A percentile compares a stretch with the other conserved stretches of the same genome.
phyloP scores from a whole-genome alignment of 2,797 vertebrate genomes.

The Mormyrops attenuatus region DNA sequence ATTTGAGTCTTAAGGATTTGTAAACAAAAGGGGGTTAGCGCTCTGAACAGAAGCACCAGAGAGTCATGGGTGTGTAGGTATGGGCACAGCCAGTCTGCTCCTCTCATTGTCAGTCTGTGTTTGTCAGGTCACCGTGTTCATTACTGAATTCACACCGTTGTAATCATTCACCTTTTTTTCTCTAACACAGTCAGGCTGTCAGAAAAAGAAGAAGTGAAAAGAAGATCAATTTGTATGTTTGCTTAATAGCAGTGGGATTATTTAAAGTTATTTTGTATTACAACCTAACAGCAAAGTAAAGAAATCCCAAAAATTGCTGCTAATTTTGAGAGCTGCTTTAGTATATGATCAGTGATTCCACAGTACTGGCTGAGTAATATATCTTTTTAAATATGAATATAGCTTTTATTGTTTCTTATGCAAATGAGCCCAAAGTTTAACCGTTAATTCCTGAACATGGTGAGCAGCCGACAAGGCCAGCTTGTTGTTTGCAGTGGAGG shows the following conservation, averaged over 20 bases:
- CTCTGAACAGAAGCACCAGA: neutral
- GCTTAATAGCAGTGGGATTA: neutral
- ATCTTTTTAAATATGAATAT: neutral
- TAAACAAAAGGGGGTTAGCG: neutral
- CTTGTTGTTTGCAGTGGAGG: neutral
- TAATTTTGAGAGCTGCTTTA: neutral
- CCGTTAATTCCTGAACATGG: neutral
- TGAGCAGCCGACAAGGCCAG: neutral
- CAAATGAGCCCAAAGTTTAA: neutral
- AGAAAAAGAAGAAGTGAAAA: neutral
- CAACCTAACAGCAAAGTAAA: neutral
- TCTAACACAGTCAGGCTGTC: neutral
- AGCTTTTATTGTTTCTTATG: neutral
- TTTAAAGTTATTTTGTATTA: neutral
- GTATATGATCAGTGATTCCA: neutral
- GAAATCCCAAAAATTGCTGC: neutral
- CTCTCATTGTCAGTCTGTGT: neutral
- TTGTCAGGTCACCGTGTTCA: neutral
- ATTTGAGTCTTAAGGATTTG: neutral
- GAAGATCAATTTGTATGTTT: neutral
- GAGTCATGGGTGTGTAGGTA: neutral
- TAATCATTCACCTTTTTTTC: neutral
- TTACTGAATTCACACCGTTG: neutral
- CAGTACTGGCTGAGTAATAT: neutral
- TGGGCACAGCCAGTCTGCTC: neutral